These are phyloP conservation scores for Chionis minor DNA, from an alignment of 2,113 vertebrate species.

Conservation along the genomic window DNA sequence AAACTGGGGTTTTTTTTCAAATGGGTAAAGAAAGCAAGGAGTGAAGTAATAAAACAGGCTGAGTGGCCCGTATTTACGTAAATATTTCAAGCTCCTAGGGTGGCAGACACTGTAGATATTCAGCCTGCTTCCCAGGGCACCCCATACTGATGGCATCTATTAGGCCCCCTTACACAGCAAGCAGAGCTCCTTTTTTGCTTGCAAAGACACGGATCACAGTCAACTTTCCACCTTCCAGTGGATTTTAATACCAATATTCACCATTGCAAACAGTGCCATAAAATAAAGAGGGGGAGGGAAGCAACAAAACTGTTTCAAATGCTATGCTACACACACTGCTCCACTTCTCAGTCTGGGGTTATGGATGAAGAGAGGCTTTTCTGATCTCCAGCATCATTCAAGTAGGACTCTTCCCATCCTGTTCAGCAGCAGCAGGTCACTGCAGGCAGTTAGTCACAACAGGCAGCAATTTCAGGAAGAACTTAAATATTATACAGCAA, in stretches of 20 bases:
- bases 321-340: accelerated
- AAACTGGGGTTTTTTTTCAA: neutral
- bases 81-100: neutral
- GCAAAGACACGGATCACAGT: neutral
- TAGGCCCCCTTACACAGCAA: neutral
- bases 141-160: neutral
- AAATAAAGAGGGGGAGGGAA: neutral
- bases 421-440: neutral
- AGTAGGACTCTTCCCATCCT: neutral
- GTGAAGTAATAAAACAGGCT: neutral
- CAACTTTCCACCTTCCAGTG: neutral
- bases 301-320: neutral
- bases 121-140: neutral
- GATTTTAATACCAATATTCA: neutral
- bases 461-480: neutral
- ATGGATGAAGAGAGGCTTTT: neutral
- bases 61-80: neutral
- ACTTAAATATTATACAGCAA: neutral
- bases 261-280: neutral
- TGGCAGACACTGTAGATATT: neutral
- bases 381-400: neutral
- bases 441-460: neutral
- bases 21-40: neutral
- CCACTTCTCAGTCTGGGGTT: accelerated
- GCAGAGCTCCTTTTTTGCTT: neutral